phyloP scores from a whole-genome alignment of 2,888 invertebrate genomes.

The Pteria penguin region DNA sequence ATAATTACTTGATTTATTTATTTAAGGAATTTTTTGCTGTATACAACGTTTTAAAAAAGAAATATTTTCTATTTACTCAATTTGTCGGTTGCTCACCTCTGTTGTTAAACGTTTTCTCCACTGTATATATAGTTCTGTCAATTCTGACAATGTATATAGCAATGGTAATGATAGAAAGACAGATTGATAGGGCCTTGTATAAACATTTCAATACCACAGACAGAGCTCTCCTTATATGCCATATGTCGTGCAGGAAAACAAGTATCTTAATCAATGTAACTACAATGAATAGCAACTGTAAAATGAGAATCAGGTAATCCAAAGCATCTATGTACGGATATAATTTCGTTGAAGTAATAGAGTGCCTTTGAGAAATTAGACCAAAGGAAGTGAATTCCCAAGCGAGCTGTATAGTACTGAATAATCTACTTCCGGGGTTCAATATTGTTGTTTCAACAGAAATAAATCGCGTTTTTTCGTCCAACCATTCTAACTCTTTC shows the following conservation, averaged over 20 bases:
- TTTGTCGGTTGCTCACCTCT: not conserved
- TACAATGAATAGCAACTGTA: not conserved
- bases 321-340: not conserved
- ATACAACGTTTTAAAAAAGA: too few relatives aligned
- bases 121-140: not conserved
- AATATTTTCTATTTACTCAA: too few relatives aligned
- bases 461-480: not conserved
- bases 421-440: not conserved
- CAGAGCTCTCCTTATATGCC: not conserved
- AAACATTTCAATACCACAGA: not conserved
- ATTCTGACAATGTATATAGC: not conserved
- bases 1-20: too few relatives aligned
- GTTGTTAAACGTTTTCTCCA: not conserved
- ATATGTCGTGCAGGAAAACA: not conserved
- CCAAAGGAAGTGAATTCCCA: not conserved
- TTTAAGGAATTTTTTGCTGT: too few relatives aligned
- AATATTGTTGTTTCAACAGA: not conserved
- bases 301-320: not conserved
- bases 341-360: not conserved
- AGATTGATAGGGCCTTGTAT: not conserved
- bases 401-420: not conserved
- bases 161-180: not conserved
- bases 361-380: not conserved
- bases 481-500: not conserved
- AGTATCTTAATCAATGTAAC: not conserved